Conservation (phyloP, 2,113 vertebrate genomes). For the Gallinago media region DNA sequence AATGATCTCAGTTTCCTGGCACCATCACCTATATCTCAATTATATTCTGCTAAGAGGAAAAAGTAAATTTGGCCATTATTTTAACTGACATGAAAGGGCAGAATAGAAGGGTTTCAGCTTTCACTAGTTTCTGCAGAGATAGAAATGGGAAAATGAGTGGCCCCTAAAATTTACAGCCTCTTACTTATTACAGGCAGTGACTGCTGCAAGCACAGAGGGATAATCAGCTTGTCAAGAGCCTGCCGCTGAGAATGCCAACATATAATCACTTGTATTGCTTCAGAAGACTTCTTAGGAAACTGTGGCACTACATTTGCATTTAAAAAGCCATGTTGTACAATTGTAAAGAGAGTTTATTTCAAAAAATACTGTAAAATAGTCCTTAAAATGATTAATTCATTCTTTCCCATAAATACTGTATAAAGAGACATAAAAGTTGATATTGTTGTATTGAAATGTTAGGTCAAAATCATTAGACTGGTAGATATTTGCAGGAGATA, state of each 20-base stretch:
- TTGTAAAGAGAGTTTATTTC: constrained; percentile 46
- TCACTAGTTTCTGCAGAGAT: constrained; percentile 57
- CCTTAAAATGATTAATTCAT: constrained; percentile 52
- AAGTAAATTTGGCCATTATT: constrained; percentile 69
- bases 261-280: constrained; percentile 63
- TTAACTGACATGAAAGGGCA: constrained; percentile 69
- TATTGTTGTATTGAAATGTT: not conserved
- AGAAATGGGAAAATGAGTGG: constrained; percentile 74
- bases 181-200: constrained; percentile 71
- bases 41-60: constrained; percentile 17
- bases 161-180: constrained; percentile 63
- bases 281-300: constrained; percentile 59
- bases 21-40: constrained; percentile 67
- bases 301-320: constrained; percentile 65
- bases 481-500: not conserved
- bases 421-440: constrained; percentile 8
- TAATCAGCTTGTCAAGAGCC: constrained; percentile 77
- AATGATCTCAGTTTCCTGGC: constrained; percentile 48
- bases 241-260: constrained; percentile 64
- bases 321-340: constrained; percentile 58
- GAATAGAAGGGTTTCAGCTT: constrained; percentile 61
- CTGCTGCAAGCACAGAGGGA: constrained; percentile 67
- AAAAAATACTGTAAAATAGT: constrained; percentile 41
- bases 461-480: constrained; percentile 15
- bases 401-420: not conserved